Evolutionary conservation across 2,888 invertebrate genomes (phyloP), one percentile per base, ranked within the genome.

Genomic region (Drosophila mettleri): DNA sequence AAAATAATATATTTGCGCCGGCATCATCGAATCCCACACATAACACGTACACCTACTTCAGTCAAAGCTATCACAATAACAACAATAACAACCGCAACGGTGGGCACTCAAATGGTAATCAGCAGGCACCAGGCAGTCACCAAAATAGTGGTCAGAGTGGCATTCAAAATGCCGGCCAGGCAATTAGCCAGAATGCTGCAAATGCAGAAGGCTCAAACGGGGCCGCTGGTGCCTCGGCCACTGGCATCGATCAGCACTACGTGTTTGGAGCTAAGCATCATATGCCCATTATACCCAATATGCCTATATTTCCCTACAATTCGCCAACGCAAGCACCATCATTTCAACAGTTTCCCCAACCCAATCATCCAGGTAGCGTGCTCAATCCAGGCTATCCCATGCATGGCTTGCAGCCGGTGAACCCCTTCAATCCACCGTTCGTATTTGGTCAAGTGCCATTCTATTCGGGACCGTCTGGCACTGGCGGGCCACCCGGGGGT

Each of bases 321-420:
- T 91, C 90, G 69, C 91, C 91, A 60, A 92, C 92, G 70, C 69
- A 76, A 86, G 88, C 91, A 70, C 91, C 92, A 60, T 84, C 90
- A 72, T 92, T 91, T 90, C 92, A 91, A 87, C 92, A 92, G 80
- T 92, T 91, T 82, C 92, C 92, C 24, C 92, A 92, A 90, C 91
- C 92, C 63, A 91, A 91, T 76, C 91, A 92, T 90, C 92, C 92
- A 75, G 92, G 91, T 80, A 90, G 89, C 80, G 89, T 90, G 16
- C 89, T 92, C 60, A 92, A 91, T 78, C 91, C 92, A 38, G 90
- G 90, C 59, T 90, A 90, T 67, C 91, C 92, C 14, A 83, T 83
- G 85, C 89, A 86, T 43, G 89, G 90, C 72, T 87, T 90, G 46
- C 91, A 91, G 84, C 91, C 91, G 76, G 83, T 90, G 80, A 92